Conservation (phyloP, 2,113 vertebrate species). For the Gobiocypris rarus region DNA sequence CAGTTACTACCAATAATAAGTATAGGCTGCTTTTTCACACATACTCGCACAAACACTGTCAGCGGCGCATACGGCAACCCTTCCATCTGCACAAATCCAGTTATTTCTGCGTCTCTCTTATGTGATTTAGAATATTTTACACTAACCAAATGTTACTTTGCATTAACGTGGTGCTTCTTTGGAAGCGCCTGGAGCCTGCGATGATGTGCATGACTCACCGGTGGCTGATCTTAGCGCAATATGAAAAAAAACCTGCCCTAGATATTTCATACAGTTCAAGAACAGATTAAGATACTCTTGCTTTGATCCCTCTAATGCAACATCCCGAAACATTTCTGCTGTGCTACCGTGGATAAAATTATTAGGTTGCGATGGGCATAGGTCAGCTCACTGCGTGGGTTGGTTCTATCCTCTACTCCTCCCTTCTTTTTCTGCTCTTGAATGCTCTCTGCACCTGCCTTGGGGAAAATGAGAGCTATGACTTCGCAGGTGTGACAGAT, state of each 20-base stretch:
- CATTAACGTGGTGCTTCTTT: conserved; percentile 44
- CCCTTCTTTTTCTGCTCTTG: neutral
- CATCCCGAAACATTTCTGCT: conserved; percentile 49
- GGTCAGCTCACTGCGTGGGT: conserved; percentile 42
- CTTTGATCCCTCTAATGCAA: conserved; percentile 65
- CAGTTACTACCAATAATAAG: conserved; percentile 42
- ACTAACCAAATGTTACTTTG: conserved; percentile 59
- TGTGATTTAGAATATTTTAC: conserved; percentile 46
- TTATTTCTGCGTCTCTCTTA: conserved; percentile 53
- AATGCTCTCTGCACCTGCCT: conserved; percentile 17
- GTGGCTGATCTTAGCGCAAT: conserved; percentile 57
- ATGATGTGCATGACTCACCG: conserved; percentile 60
- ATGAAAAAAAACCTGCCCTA: conserved; percentile 39
- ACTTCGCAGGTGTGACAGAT: neutral
- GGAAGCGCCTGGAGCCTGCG: conserved; percentile 43
- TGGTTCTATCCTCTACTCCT: neutral
- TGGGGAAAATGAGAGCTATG: neutral
- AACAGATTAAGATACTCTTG: conserved; percentile 57
- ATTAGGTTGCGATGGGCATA: conserved; percentile 50
- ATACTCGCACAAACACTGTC: conserved; percentile 8
- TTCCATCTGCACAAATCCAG: conserved; percentile 24
- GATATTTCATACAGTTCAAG: conserved; percentile 64
- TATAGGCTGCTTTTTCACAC: conserved; percentile 11
- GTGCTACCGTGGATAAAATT: conserved; percentile 30
- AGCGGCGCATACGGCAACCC: neutral